phyloP scores from a whole-genome alignment of 2,113 vertebrate species.

The Rousettus leschenaultii region DNA sequence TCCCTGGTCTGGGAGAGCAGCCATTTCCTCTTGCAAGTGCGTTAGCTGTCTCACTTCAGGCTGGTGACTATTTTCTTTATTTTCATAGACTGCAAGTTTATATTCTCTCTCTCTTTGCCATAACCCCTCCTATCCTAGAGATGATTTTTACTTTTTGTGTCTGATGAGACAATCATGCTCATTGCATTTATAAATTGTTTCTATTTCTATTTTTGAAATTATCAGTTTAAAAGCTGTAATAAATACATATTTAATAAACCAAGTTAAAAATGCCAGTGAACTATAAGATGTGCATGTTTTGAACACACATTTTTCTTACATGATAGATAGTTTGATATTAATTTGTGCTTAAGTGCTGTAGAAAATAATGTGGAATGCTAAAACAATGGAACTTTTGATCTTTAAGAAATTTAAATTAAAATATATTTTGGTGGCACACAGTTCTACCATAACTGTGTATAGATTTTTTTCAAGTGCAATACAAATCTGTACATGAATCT shows the following conservation, averaged over 20 bases:
- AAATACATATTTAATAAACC: neutral
- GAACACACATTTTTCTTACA: neutral
- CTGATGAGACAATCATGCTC: neutral
- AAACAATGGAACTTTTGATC: neutral
- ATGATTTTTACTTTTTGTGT: neutral
- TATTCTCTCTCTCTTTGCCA: neutral
- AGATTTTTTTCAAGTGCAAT: neutral
- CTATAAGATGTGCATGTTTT: neutral
- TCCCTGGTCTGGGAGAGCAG: neutral
- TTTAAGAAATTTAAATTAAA: slow-evolving; percentile 7
- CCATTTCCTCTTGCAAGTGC: neutral
- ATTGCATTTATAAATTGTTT: neutral
- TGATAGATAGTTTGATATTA: neutral
- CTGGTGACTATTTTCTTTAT: neutral
- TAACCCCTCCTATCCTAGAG: too few relatives aligned
- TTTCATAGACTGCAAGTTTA: neutral
- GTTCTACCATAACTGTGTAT: neutral
- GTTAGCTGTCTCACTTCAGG: neutral
- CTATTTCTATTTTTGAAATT: neutral
- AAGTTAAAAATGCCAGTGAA: neutral
- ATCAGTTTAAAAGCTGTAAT: neutral
- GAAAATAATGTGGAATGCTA: neutral
- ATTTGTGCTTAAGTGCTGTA: neutral
- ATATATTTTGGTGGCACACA: neutral
- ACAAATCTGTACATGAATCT: neutral